Evolutionary conservation across 2,888 invertebrate genomes (phyloP), one percentile per base, ranked within the genome.

Genomic region (Helleia helle): DNA sequence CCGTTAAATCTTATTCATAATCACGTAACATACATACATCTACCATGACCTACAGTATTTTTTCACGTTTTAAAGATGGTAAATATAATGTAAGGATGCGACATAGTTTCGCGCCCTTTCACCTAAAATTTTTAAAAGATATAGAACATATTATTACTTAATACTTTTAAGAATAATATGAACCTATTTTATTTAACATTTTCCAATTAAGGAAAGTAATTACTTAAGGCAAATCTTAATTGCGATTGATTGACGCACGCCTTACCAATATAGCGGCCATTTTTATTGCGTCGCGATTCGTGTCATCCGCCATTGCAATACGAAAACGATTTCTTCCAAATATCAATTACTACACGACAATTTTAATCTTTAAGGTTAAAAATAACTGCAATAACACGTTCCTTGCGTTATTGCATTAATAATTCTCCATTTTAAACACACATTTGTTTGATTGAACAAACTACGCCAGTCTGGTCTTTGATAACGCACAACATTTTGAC

Each of bases 201-300:
- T 34, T 34, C 8, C 8, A 22, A 11, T 3, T 22, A 12, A 11
- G 8, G 18, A 18, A 34, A 34, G 34, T 34, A 34, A 22, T 34
- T 18, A 12, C 18, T 12, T 18, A 34, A 11, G 7, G 18, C n/a
- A 31, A 15, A 59, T 58, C 63, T 59, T 59, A 63, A 58, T 65
- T 62, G 53, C 63, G 63, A 46, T 54, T 48, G 69, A 67, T 71
- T 76, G 79, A 79, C 80, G 80, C 81, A 75, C 80, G 83, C 83
- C 83, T 83, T 84, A 84, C 84, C 84, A 67, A 71, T 65, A 69
- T 56, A 79, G 79, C 83, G 83, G 83, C 84, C 84, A 84, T 84
- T 72, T 84, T 84, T 81, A 83, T 84, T 84, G 80, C 81, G 81
- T 80, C 77, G 77, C 71, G 81, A 74, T 76, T 84, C 81, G 81